Evolutionary conservation across 1,140 invertebrate species (phyloP), one percentile per base, ranked within the genome.

Genomic region (Drosophila kanapiae): DNA sequence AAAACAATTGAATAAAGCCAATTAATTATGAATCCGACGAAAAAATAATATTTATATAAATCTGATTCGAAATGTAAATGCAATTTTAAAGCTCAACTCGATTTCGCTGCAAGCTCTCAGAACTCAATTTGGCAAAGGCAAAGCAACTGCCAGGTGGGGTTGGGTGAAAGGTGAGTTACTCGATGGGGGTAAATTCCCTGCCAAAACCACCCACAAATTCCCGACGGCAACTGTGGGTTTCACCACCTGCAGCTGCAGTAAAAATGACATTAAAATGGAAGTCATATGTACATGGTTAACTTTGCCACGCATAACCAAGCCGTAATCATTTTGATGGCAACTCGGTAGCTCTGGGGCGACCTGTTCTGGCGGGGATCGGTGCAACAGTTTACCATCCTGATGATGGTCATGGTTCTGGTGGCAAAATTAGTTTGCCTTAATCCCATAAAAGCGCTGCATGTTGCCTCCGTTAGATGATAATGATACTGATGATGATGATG

Each of bases 291-390:
- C 59, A 71, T 78, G 75, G 75, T 47, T 71, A 71, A 79, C 75
- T 69, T 38, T 43, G 56, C 48, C 47, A 70, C 58, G 59, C 75
- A 70, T 63, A 78, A 59, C 76, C 54, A 35, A 64, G 53, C 63
- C 79, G 67, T 86, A 87, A 86, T 86, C 83, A 86, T 86, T 86
- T 87, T 79, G 78, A 64, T 77, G 62, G 65, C 62, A 56, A 56
- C 51, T 51, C 35, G 13, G 53, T 37, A 27, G 62, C 47, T 16
- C 16, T 40, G 35, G 18, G 31, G 14, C 27, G 27, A 0, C 13
- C 9, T 31, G 43, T 13, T 14, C 57, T n/a, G 43, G 16, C 29
- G 18, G 33, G 45, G 14, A 35, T 35, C 11, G 37, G 62, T 59
- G 62, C 53, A 43, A 65, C 38, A 65, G 40, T 59, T 59, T 58